phyloP scores from a whole-genome alignment of 2,113 vertebrate genomes.

The Platysternon megacephalum region DNA sequence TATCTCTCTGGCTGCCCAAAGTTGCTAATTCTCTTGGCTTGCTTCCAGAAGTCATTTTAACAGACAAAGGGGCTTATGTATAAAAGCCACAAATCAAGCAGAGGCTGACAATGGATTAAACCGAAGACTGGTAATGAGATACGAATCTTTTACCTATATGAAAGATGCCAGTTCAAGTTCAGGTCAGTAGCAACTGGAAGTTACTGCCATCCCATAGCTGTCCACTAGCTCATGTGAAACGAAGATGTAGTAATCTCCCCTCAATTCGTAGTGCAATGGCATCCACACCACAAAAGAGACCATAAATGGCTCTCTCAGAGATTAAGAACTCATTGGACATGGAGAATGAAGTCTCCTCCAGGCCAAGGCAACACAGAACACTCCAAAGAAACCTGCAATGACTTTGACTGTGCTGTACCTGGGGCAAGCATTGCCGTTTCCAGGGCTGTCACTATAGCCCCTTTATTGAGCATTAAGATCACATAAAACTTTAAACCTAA shows the following conservation, averaged over 20 bases:
- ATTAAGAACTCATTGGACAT: not conserved
- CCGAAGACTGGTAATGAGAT: not conserved
- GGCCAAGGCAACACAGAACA: not conserved
- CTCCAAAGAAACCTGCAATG: not conserved
- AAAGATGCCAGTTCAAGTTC: not conserved
- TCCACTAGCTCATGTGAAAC: not conserved
- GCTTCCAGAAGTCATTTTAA: not conserved
- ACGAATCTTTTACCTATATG: not conserved
- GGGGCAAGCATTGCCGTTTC: not conserved
- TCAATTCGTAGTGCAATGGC: not conserved
- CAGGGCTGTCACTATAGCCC: not conserved
- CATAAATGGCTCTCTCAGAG: not conserved
- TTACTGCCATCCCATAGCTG: not conserved
- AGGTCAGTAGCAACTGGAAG: fast-evolving
- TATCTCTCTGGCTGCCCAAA: not conserved
- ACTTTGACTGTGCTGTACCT: not conserved
- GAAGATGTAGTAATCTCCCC: not conserved
- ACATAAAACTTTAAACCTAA: not conserved
- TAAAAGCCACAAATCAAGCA: not conserved
- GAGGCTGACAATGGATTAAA: not conserved
- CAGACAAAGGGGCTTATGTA: not conserved
- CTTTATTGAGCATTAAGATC: not conserved
- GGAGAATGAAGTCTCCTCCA: not conserved
- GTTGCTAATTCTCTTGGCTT: not conserved
- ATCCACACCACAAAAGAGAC: not conserved